Conservation (phyloP, 2,113 vertebrate species). For the Phrynosoma platyrhinos region DNA sequence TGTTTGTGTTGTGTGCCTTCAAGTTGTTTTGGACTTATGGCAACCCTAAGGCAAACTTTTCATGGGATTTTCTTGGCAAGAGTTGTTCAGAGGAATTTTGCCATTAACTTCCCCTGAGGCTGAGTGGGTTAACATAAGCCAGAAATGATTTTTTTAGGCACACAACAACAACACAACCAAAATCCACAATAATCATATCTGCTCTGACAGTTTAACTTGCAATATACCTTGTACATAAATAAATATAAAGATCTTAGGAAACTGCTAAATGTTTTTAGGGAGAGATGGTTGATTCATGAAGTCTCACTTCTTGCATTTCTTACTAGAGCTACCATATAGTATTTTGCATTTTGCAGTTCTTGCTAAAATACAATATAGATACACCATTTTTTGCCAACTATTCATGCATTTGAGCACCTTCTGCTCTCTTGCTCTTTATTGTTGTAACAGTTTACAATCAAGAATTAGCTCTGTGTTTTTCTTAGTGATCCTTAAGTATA, state of each 20-base stretch:
- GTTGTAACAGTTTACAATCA: neutral
- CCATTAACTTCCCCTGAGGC: too few species aligned
- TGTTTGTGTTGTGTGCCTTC: too few species aligned
- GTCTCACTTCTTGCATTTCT: too few species aligned
- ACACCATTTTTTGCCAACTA: neutral
- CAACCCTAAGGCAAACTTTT: too few species aligned
- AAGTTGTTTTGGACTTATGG: too few species aligned
- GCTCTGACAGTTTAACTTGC: constrained; percentile 20
- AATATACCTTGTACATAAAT: neutral
- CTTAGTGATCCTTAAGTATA: neutral
- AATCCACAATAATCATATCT: neutral
- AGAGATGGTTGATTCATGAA: neutral
- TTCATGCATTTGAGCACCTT: neutral
- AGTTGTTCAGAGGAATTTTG: too few species aligned
- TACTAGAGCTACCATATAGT: neutral
- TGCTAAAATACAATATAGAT: neutral
- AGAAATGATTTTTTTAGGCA: too few species aligned
- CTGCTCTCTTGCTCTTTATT: constrained; percentile 1
- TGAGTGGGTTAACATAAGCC: too few species aligned
- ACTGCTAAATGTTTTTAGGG: neutral
- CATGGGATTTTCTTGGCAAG: too few species aligned
- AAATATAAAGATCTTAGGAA: neutral
- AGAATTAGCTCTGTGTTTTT: neutral
- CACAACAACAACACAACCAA: neutral
- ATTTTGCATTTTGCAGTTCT: constrained; percentile 1